Conservation (phyloP, 2,797 vertebrate species). For the Yasuhikotakia modesta region DNA sequence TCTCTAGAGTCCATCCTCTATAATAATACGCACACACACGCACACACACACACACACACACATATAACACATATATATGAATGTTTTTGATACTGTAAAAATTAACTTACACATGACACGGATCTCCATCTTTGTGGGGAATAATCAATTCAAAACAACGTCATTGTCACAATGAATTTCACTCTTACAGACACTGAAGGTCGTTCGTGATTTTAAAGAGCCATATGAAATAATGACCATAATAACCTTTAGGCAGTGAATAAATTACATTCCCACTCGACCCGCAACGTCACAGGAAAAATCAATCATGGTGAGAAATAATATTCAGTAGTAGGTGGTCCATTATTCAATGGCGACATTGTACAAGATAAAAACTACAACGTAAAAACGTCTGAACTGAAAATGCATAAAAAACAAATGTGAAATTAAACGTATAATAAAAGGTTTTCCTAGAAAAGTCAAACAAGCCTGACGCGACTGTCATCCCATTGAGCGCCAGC, state of each 20-base stretch:
- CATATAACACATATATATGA: no score
- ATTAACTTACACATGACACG: no score
- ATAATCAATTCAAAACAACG: no score
- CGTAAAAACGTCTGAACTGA: not conserved
- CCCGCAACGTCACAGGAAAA: no score
- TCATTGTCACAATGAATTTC: no score
- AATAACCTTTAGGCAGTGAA: not conserved
- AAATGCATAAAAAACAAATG: not conserved
- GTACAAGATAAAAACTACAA: not conserved
- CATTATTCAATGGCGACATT: not conserved
- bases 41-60: no score
- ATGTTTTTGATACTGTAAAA: not conserved
- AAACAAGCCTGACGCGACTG: not conserved
- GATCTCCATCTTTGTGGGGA: no score
- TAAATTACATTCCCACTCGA: not conserved
- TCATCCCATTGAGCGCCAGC: not conserved
- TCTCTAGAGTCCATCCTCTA: not conserved
- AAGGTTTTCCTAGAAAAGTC: not conserved
- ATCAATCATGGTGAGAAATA: not conserved
- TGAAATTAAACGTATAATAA: not conserved
- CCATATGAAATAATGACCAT: not conserved
- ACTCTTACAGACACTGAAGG: no score
- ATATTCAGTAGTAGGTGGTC: not conserved
- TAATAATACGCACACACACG: no score
- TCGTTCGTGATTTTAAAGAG: not conserved